Evolutionary conservation across 1,140 invertebrate species (phyloP).

Genomic region (Berghia stephanieae): DNA sequence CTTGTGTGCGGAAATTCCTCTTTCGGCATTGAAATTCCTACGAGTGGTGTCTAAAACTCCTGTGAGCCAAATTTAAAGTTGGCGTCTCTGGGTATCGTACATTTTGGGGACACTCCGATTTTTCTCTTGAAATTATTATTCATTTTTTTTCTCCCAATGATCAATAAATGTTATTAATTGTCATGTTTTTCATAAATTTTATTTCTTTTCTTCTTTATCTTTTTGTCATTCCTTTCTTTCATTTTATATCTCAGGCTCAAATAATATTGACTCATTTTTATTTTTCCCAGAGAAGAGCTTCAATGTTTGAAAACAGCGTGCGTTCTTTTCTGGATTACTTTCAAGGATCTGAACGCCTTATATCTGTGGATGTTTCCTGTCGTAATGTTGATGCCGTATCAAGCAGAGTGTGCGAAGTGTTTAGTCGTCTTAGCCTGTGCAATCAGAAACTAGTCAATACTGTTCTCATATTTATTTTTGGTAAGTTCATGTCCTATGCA

Average conservation of each 20-base stretch:
- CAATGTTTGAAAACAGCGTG: slow-evolving; percentile 52
- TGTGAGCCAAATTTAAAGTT: too few relatives aligned
- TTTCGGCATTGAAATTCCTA: too few relatives aligned
- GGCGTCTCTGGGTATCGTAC: too few relatives aligned
- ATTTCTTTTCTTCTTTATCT: background rate
- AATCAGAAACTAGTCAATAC: slow-evolving; percentile 44
- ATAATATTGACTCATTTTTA: background rate
- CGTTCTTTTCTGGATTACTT: slow-evolving; percentile 54
- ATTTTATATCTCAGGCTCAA: background rate
- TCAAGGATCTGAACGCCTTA: slow-evolving; percentile 42
- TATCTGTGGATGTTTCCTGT: slow-evolving; percentile 55
- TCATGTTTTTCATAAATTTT: background rate
- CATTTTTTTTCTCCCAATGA: background rate
- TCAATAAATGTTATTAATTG: background rate
- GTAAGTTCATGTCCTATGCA: too few relatives aligned
- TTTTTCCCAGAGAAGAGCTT: slow-evolving; percentile 50
- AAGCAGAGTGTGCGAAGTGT: slow-evolving; percentile 47
- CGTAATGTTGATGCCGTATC: slow-evolving; percentile 48
- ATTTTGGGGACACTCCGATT: too few relatives aligned
- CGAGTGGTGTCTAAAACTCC: too few relatives aligned
- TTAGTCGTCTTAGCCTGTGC: slow-evolving; percentile 43
- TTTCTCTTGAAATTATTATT: background rate
- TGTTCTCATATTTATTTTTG: slow-evolving; percentile 54
- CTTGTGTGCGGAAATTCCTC: too few relatives aligned
- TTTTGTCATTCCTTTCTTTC: background rate